These are phyloP conservation scores for Acronicta leporina DNA, from an alignment of 2,888 invertebrate species.

Conservation along the genomic window DNA sequence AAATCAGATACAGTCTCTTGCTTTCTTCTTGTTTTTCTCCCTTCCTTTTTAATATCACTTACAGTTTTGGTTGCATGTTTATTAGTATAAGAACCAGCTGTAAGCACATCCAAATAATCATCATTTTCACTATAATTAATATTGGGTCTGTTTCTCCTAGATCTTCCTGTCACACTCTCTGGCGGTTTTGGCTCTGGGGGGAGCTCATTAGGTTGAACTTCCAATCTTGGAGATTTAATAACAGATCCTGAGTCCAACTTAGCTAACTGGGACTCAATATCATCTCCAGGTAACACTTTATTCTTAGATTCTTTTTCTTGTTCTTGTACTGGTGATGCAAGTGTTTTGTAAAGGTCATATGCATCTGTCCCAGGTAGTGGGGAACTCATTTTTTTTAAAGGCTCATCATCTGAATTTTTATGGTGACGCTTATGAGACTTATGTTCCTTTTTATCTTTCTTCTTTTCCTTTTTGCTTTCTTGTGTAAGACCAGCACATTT, in stretches of 20 bases:
- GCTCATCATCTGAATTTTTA: constrained; percentile 79
- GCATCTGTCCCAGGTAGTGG: constrained; percentile 86
- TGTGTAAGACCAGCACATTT: constrained; percentile 82
- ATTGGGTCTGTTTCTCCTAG: constrained; percentile 84
- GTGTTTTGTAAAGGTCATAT: constrained; percentile 86
- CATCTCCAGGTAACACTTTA: constrained; percentile 68
- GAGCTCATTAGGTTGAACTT: constrained; percentile 75
- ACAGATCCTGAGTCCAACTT: constrained; percentile 74
- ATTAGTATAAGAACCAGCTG: constrained; percentile 73
- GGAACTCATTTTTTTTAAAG: constrained; percentile 79
- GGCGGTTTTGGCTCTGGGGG: constrained; percentile 83
- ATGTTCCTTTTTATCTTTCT: constrained; percentile 86
- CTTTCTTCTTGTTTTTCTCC: constrained; percentile 78
- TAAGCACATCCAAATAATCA: constrained; percentile 85
- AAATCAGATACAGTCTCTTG: constrained; percentile 67
- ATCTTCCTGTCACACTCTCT: constrained; percentile 76
- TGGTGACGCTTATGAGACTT: constrained; percentile 87
- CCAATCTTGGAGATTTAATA: constrained; percentile 72
- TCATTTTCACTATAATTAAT: constrained; percentile 89
- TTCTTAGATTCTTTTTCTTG: constrained; percentile 67
- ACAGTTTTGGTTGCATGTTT: constrained; percentile 79
- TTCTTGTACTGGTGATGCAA: constrained; percentile 83
- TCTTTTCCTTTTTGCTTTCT: constrained; percentile 82
- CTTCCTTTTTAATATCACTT: constrained; percentile 81
- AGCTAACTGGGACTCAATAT: constrained; percentile 79